Conservation (phyloP, 35 echinoderm and acorn worm species). For the Nesometra sesokonis region DNA sequence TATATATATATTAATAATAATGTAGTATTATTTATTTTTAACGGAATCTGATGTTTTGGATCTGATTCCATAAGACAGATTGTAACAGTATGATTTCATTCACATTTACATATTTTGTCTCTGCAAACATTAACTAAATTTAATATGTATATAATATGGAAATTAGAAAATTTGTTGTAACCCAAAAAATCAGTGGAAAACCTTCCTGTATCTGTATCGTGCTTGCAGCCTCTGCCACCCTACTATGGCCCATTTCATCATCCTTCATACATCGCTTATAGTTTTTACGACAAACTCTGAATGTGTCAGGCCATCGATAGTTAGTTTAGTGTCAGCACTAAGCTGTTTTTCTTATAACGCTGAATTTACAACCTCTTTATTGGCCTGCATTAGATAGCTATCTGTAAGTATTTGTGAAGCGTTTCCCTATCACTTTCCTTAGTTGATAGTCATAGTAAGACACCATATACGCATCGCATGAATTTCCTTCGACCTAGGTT, state of each 20-base stretch:
- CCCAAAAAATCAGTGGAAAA: not conserved
- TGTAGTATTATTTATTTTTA: no score
- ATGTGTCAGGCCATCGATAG: not conserved
- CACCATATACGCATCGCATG: not conserved
- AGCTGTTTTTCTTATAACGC: not conserved
- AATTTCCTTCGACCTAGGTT: not conserved
- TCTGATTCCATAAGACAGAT: no score
- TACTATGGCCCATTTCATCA: not conserved
- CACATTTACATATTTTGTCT: not conserved
- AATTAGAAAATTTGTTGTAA: not conserved
- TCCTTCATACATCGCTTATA: not conserved
- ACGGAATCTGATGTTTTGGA: no score
- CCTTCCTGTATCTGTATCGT: not conserved
- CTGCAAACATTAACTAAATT: not conserved
- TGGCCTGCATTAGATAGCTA: not conserved
- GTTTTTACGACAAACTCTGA: not conserved
- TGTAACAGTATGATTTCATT: no score
- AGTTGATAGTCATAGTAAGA: not conserved
- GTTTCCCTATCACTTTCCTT: not conserved
- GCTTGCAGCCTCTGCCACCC: not conserved
- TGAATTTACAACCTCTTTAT: not conserved
- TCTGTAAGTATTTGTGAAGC: not conserved
- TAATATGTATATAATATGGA: not conserved
- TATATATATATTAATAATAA: no score
- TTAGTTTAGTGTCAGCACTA: not conserved